Evolutionary conservation across 2,888 invertebrate species (phyloP), one percentile per base, ranked within the genome.

Genomic region (Tiphia femorata): DNA sequence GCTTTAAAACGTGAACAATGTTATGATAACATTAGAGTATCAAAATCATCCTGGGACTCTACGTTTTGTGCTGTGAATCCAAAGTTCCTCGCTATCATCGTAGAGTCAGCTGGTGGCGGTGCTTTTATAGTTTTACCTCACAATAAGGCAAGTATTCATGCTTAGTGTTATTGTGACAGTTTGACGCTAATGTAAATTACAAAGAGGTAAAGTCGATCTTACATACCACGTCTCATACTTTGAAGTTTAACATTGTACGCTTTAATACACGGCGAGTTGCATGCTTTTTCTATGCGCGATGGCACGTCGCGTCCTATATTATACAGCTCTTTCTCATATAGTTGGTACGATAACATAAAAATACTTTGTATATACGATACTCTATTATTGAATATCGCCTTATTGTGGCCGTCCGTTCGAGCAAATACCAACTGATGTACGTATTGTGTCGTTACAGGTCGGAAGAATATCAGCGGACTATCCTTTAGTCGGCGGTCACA

Each of bases 1-100:
- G 91, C 95, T 75, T 86, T 94, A 74, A 96, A 97, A 86, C 90
- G 97, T 84, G 97, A 98, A 84, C 95, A 96, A 86, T 97, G 97
- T 86, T 98, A 96, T 87, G 98, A 98, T 86, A 97, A 97, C 85
- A 92, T 98, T 79, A 88, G 96, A 83, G 97, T 98, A 67, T 97
- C 97, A 65, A 96, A 97, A 85, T 97, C 97, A 82, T 97, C 97
- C 49, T 98, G 98, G 94, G 98, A 98, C 84, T 96, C 97, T 63
- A 96, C 96, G 69, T 98, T 98, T 86, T 98, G 97, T 88, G 96
- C 97, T 72, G 97, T 98, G 77, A 98, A 98, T 86, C 98, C 98
- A 44, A 97, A 97, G 86, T 97, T 97, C 86, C 87, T 98, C 82
- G 97, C 98, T 69, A 95, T 97, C 79, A 97, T 97, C 82, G 96